These are phyloP conservation scores for Corydoras sp. DNA, from an alignment of 2,113 vertebrate genomes.

Conservation along the genomic window DNA sequence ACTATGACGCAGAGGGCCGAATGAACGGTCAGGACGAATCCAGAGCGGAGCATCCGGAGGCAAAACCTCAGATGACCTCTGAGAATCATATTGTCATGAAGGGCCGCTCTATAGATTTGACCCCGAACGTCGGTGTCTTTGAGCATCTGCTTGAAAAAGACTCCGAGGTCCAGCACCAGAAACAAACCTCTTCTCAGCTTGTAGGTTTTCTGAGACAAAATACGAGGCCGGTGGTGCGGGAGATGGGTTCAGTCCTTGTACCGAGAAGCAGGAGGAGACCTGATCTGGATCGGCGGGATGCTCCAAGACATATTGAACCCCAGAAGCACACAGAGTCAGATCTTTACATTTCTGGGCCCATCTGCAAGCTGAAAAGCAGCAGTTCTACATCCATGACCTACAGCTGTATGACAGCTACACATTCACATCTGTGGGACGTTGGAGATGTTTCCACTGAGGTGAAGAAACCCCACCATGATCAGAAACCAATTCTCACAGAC, in stretches of 20 bases:
- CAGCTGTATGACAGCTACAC: slow-evolving; percentile 57
- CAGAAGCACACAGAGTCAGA: neutral
- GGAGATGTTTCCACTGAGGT: slow-evolving; percentile 50
- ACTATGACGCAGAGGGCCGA: neutral
- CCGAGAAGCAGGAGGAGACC: slow-evolving; percentile 19
- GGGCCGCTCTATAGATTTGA: neutral
- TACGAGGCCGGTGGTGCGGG: slow-evolving; percentile 24
- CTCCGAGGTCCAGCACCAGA: slow-evolving; percentile 54
- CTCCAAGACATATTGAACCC: neutral
- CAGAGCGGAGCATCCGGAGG: neutral
- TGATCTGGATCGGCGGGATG: slow-evolving; percentile 14
- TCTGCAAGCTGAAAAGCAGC: slow-evolving; percentile 55
- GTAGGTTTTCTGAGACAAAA: slow-evolving; percentile 54
- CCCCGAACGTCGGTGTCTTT: slow-evolving; percentile 16
- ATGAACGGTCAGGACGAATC: neutral
- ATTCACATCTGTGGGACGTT: slow-evolving; percentile 65
- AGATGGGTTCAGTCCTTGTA: neutral
- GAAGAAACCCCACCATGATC: neutral
- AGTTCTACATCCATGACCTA: slow-evolving; percentile 46
- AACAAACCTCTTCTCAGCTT: slow-evolving; percentile 63
- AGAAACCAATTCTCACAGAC: neutral
- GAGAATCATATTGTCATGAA: neutral
- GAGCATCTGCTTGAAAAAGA: slow-evolving; percentile 36
- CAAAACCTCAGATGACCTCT: neutral
- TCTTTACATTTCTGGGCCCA: slow-evolving; percentile 23